These are phyloP conservation scores for Xestia ashworthii DNA, from an alignment of 2,888 invertebrate species.

Conservation along the genomic window DNA sequence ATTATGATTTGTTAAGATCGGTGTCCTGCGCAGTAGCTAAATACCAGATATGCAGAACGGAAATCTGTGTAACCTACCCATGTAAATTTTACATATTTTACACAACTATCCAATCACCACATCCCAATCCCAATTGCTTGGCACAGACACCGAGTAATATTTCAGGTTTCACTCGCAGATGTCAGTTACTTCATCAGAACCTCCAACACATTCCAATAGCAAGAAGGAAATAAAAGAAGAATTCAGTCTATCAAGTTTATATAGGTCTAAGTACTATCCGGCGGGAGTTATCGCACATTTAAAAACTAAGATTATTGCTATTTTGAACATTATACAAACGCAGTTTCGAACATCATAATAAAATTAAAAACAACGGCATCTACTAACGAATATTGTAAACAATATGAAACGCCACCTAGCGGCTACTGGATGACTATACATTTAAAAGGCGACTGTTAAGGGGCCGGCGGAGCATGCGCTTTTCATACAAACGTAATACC, in stretches of 20 bases:
- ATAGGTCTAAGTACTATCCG: conserved; percentile 46
- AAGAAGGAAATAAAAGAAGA: conserved; percentile 39
- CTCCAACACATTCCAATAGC: neutral
- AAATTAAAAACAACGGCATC: conserved; percentile 37
- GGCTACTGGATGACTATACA: neutral
- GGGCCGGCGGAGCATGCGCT: too few species aligned
- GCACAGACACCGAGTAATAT: neutral
- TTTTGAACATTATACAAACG: conserved; percentile 47
- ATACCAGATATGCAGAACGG: too few species aligned
- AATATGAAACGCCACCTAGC: conserved; percentile 10
- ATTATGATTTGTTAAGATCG: too few species aligned
- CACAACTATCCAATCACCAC: neutral
- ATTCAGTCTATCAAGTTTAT: conserved; percentile 66
- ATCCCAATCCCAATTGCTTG: neutral
- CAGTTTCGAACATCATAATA: conserved; percentile 10
- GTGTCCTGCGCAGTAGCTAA: too few species aligned
- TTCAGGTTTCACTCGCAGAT: neutral
- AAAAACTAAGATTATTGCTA: conserved; percentile 49
- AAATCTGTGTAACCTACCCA: too few species aligned
- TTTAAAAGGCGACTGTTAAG: neutral
- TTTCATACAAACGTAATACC: too few species aligned
- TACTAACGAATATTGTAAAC: conserved; percentile 3
- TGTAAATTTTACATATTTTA: too few species aligned
- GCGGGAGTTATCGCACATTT: conserved; percentile 43
- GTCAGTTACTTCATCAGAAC: neutral